These are phyloP conservation scores for Drosophila pseudotakahashii DNA, from an alignment of 2,888 invertebrate species.

Conservation along the genomic window DNA sequence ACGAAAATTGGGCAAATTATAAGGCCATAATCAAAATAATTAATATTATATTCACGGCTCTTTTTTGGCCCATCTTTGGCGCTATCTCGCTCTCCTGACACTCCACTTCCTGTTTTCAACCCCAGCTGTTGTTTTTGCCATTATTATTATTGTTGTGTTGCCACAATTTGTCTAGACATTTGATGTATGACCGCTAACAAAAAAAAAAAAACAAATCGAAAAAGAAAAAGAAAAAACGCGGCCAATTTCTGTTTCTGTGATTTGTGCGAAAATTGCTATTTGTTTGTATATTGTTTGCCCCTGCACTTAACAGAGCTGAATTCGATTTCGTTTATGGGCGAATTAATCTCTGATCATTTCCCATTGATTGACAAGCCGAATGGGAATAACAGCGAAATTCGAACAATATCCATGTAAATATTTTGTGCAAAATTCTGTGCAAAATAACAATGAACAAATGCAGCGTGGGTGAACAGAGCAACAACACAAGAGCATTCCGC, in stretches of 20 bases:
- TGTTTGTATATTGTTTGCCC: constrained; percentile 2
- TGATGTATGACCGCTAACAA: constrained; percentile 59
- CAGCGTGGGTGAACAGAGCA: constrained; percentile 33
- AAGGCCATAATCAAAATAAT: neutral
- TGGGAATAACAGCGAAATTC: constrained; percentile 5
- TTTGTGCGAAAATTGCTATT: constrained; percentile 11
- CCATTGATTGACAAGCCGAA: constrained; percentile 36
- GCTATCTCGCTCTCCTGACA: constrained; percentile 29
- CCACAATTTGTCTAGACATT: constrained; percentile 69
- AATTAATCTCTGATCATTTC: constrained; percentile 7
- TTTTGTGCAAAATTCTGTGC: constrained; percentile 3
- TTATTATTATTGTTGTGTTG: constrained; percentile 20
- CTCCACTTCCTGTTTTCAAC: constrained; percentile 35
- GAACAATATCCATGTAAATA: constrained; percentile 27
- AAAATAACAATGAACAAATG: neutral
- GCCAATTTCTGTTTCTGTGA: constrained; percentile 19
- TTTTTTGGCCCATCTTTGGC: constrained; percentile 8
- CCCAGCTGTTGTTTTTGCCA: constrained; percentile 30
- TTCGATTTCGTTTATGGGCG: constrained; percentile 32
- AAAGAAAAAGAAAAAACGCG: constrained; percentile 6
- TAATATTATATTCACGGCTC: neutral
- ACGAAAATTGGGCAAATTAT: constrained; percentile 3
- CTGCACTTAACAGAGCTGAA: constrained; percentile 27
- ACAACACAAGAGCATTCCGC: constrained; percentile 51
- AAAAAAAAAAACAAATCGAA: no score